Evolutionary conservation across 1,140 invertebrate species (phyloP).

Genomic region (Drosophila elegans): DNA sequence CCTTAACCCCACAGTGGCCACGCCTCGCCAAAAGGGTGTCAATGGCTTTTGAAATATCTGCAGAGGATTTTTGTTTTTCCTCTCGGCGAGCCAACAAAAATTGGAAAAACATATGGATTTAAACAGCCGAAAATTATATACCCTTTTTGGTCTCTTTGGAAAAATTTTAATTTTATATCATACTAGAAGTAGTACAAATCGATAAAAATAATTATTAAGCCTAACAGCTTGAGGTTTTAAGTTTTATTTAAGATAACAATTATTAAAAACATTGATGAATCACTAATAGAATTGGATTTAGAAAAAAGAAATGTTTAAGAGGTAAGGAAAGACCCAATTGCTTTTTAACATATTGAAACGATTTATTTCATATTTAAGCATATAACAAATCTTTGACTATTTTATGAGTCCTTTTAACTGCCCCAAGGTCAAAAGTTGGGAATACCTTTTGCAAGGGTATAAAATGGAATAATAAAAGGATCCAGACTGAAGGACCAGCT

Average conservation of each 20-base stretch:
- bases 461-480: constrained; percentile 48
- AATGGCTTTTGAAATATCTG: constrained; percentile 84
- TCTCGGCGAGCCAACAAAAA: constrained; percentile 4
- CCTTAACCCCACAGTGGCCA: constrained; percentile 41
- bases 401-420: not conserved
- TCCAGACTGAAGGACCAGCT: constrained; percentile 57
- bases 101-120: not conserved
- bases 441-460: not conserved
- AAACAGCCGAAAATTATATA: not conserved
- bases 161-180: too few relatives aligned
- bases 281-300: too few relatives aligned
- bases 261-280: too few relatives aligned
- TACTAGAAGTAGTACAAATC: too few relatives aligned
- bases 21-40: constrained; percentile 74
- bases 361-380: too few relatives aligned
- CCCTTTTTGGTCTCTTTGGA: not conserved
- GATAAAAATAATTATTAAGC: too few relatives aligned
- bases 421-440: not conserved
- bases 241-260: too few relatives aligned
- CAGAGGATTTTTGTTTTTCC: constrained; percentile 74
- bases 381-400: too few relatives aligned
- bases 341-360: too few relatives aligned
- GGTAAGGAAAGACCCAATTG: too few relatives aligned
- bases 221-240: too few relatives aligned
- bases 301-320: too few relatives aligned